Conservation (phyloP, 2,113 vertebrate species). For the Neolamprologus tretocephalus region DNA sequence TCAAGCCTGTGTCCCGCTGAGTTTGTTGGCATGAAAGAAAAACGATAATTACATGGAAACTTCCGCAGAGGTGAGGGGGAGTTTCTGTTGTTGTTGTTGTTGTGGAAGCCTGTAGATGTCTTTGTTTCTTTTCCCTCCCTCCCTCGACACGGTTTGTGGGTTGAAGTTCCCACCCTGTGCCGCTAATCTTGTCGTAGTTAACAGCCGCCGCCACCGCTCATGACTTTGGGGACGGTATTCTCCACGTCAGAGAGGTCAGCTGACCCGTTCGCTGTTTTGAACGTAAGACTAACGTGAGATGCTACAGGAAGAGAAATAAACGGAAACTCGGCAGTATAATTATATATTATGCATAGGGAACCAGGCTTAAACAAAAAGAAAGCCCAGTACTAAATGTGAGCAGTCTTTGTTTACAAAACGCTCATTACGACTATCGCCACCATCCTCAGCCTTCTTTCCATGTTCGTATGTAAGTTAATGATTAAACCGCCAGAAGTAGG, state of each 20-base stretch:
- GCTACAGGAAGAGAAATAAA: not conserved
- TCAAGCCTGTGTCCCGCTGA: not conserved
- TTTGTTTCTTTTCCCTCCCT: not conserved
- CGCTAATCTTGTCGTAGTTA: not conserved
- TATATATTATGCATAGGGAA: not conserved
- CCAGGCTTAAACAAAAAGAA: not conserved
- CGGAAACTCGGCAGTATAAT: not conserved
- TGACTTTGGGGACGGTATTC: not conserved
- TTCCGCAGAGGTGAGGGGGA: not conserved
- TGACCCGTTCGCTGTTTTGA: conserved; percentile 35
- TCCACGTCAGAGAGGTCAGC: conserved; percentile 48
- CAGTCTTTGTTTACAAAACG: not conserved
- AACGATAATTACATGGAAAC: conserved; percentile 32
- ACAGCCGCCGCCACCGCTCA: not conserved
- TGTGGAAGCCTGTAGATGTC: conserved; percentile 9
- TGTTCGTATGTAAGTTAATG: not conserved
- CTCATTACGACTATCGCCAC: not conserved
- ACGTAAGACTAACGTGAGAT: not conserved
- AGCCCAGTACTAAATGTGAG: not conserved
- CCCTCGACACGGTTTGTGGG: not conserved
- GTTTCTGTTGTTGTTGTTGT: not conserved
- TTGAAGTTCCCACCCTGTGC: not conserved
- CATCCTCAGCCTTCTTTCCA: not conserved
- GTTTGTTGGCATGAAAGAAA: conserved; percentile 16
- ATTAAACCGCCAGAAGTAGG: not conserved